Evolutionary conservation across 2,113 vertebrate genomes (phyloP), one percentile per base, ranked within the genome.

Genomic region (Cebidichthys violaceus): DNA sequence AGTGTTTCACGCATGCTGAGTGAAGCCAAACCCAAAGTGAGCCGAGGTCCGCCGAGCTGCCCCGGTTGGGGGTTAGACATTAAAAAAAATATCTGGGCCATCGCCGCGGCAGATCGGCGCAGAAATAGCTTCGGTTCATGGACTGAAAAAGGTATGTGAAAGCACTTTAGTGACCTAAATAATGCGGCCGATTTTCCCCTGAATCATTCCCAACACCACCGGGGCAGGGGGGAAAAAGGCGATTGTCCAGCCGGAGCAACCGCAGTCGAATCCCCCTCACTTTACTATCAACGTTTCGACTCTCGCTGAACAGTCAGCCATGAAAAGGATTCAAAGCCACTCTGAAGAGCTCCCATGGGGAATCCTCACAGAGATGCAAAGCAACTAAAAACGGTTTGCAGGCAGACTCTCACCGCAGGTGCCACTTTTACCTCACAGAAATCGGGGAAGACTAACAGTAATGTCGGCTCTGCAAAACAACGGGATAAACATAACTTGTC

Each of bases 1-100:
- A 84, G 73, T 65, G 65, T 83, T 89, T 92, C 89, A 81, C 86
- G 75, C 84, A 88, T 90, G 91, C 90, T 82, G 88, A 88, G 91
- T 91, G 93, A 92, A 90, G 90, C 79, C 85, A 43, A 87, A 82
- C 82, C 9, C 90, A 88, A 89, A 85, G 86, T 79, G 55, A 83
- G 77, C 50, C 15, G 39, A 77, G 88, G 77, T 87, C 70, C 61
- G 78, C 59, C 73, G 69, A 81, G 75, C 80, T 85, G 91, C 80
- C 78, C 83, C 78, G 88, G 80, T 91, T 79, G 76, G 79, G 80
- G 80, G 80, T 88, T 75, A 74, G 76, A 91, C 76, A 82, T 88
- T 76, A 91, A 89, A 88, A 45, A 75, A 84, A 70, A 70, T 69
- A 90, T 91, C 66, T 89, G 86, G 84, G 90, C 81, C 88, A 86